Percentiles rank a stretch among this genome's conserved stretches.
These are phyloP conservation scores for Agonopterix arenella DNA, from an alignment of 2,888 invertebrate genomes.

Conservation along the genomic window DNA sequence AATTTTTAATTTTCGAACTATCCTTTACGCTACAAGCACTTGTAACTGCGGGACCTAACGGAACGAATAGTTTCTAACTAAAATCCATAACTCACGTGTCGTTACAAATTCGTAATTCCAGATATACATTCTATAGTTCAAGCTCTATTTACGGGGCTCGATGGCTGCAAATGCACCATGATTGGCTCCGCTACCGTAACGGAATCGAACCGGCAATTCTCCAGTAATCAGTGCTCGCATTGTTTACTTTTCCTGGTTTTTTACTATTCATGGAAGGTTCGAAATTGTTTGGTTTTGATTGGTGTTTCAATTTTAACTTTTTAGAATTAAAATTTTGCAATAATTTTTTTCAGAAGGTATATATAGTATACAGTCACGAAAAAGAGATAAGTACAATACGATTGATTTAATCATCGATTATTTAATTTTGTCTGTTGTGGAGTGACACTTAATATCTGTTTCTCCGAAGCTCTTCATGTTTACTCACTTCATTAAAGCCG, in stretches of 20 bases:
- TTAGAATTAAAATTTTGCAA: no score
- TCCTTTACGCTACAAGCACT: not conserved
- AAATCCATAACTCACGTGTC: conserved; percentile 8
- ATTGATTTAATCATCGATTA: no score
- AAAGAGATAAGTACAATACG: no score
- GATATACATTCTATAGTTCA: conserved; percentile 8
- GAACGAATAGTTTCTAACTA: not conserved
- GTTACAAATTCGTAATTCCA: conserved; percentile 4
- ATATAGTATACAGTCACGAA: no score
- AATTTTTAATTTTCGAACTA: not conserved
- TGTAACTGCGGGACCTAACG: not conserved
- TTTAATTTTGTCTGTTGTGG: no score
- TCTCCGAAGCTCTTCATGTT: no score
- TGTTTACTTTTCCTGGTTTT: conserved; percentile 30
- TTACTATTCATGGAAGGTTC: no score
- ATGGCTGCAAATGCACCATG: conserved; percentile 32
- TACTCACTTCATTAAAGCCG: no score
- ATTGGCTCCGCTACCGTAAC: conserved; percentile 39
- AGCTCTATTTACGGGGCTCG: conserved; percentile 35
- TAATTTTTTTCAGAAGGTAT: no score
- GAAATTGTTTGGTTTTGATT: no score
- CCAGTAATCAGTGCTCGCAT: conserved; percentile 37
- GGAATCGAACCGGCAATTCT: conserved; percentile 32
- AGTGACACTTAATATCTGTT: no score
- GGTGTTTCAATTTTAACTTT: no score